Evolutionary conservation across 23 tunicate genomes (phyloP).

Genomic region (Corella eumyota): DNA sequence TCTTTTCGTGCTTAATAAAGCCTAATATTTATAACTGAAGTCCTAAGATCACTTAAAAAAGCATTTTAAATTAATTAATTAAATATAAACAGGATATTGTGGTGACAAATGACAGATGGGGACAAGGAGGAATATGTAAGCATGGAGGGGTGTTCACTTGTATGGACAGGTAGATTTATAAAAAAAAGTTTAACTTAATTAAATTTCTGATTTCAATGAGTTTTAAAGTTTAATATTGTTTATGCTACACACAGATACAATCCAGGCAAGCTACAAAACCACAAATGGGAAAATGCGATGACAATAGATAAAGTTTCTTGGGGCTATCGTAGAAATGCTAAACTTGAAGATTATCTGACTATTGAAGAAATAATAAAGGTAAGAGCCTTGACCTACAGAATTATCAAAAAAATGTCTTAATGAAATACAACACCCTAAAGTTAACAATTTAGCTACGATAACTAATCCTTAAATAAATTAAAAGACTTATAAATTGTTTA

Average conservation of each 20-base stretch:
- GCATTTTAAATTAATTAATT: no score
- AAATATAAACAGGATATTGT: conserved; percentile 36
- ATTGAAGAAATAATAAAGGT: conserved; percentile 76
- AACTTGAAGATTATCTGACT: conserved; percentile 66
- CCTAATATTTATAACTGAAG: no score
- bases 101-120: conserved; percentile 74
- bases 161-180: conserved; percentile 23
- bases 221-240: background rate
- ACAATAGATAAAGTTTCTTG: conserved; percentile 82
- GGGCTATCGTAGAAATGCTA: conserved; percentile 86
- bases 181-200: no score
- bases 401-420: no score
- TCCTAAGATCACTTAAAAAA: background rate
- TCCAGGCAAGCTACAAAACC: conserved; percentile 71
- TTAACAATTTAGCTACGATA: background rate
- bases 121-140: conserved; percentile 29
- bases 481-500: background rate
- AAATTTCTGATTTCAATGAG: no score
- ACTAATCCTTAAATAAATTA: background rate
- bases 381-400: no score
- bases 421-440: no score
- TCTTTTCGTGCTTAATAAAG: no score
- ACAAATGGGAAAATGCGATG: conserved; percentile 97
- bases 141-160: conserved; percentile 67
- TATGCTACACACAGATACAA: conserved; percentile 22